Conservation (phyloP, 1,140 invertebrate genomes). For the Zaprionus davidi region DNA sequence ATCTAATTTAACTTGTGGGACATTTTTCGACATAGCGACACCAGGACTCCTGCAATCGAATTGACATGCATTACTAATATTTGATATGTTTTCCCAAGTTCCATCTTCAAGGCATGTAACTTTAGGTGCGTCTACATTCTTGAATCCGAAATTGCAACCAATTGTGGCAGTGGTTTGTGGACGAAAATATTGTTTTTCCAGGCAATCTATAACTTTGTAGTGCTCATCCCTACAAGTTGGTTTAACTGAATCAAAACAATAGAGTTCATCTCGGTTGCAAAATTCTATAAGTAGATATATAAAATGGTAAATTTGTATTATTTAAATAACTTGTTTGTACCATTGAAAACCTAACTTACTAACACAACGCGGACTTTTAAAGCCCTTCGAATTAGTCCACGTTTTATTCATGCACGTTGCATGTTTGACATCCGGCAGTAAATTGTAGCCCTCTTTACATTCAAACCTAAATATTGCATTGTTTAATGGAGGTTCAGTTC, state of each 20-base stretch:
- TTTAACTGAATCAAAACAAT: neutral
- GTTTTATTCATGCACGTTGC: neutral
- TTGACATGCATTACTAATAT: neutral
- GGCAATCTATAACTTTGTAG: neutral
- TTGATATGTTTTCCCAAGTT: slow-evolving; percentile 2
- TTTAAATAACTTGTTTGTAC: too few species aligned
- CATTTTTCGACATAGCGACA: fast-evolving
- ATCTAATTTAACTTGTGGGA: fast-evolving
- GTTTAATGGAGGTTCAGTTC: slow-evolving; percentile 5
- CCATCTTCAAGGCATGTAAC: slow-evolving; percentile 14
- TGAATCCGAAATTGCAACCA: neutral
- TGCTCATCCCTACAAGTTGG: neutral
- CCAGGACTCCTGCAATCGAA: neutral
- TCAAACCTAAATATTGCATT: neutral
- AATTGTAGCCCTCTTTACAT: neutral
- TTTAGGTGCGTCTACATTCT: neutral
- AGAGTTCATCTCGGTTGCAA: neutral
- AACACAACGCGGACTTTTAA: neutral
- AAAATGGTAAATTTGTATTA: neutral
- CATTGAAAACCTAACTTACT: slow-evolving; percentile 21
- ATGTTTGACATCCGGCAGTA: neutral
- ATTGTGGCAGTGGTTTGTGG: neutral
- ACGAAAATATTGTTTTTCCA: neutral
- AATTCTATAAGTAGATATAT: neutral
- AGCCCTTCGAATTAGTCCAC: neutral